Conservation (phyloP, 2,888 invertebrate genomes). For the Agrochola lota region DNA sequence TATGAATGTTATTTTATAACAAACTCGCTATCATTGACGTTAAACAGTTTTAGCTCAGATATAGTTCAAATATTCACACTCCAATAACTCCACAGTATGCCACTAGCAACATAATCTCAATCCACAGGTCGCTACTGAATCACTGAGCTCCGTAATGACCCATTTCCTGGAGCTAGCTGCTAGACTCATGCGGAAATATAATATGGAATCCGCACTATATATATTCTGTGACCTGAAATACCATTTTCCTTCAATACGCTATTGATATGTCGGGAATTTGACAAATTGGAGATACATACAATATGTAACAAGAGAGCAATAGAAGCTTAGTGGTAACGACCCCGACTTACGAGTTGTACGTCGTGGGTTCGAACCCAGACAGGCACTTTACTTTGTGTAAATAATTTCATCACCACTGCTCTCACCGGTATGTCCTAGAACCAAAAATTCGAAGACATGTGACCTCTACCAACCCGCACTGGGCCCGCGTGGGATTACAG, state of each 20-base stretch:
- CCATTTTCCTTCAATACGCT: conserved; percentile 27
- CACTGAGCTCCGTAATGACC: conserved; percentile 38
- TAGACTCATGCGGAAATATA: conserved; percentile 22
- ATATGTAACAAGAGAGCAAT: too few relatives aligned
- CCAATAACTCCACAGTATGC: background rate
- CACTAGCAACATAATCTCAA: background rate
- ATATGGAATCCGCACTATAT: conserved; percentile 1
- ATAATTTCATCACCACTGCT: too few relatives aligned
- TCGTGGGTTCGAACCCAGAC: too few relatives aligned
- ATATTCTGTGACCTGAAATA: conserved; percentile 23
- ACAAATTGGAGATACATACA: background rate
- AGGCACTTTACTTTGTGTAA: too few relatives aligned
- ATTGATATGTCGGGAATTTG: background rate
- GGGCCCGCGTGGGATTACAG: too few relatives aligned
- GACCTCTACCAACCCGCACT: too few relatives aligned
- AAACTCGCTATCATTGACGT: background rate
- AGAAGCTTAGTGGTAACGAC: too few relatives aligned
- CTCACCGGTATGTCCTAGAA: too few relatives aligned
- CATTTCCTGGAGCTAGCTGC: conserved; percentile 46
- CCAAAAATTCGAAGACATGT: too few relatives aligned
- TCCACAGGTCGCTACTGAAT: conserved; percentile 47
- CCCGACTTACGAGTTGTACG: too few relatives aligned
- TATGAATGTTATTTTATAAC: background rate
- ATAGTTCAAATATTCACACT: background rate
- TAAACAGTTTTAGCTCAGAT: background rate